These are phyloP conservation scores for Microcebus murinus DNA, from an alignment of 2,113 vertebrate species.

Conservation along the genomic window DNA sequence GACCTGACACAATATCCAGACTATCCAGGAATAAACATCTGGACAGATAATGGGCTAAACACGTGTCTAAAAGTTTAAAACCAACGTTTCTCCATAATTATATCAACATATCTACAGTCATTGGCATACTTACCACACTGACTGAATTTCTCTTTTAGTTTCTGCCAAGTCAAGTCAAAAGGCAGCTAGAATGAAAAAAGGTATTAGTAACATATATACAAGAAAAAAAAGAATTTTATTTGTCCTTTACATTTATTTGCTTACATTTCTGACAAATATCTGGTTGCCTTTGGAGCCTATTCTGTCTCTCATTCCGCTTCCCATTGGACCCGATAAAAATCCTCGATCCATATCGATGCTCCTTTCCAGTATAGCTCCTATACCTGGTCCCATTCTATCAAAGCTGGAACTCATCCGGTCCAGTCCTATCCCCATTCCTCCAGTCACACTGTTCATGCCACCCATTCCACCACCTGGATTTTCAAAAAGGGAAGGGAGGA, in stretches of 20 bases:
- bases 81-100: conserved; percentile 34
- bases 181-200: conserved; percentile 92
- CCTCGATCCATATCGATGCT: conserved; percentile 94
- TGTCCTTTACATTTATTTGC: conserved; percentile 71
- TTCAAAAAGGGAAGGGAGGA: background rate
- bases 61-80: conserved; percentile 32
- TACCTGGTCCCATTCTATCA: conserved; percentile 92
- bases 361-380: conserved; percentile 88
- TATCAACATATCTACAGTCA: conserved; percentile 36
- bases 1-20: background rate
- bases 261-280: conserved; percentile 99
- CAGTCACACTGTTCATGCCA: conserved; percentile 93
- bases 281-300: conserved; percentile 96
- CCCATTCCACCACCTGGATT: conserved; percentile 86
- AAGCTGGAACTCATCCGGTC: conserved; percentile 94
- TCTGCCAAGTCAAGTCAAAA: conserved; percentile 99
- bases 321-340: conserved; percentile 92
- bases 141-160: conserved; percentile 99
- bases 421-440: conserved; percentile 89
- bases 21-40: background rate
- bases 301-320: conserved; percentile 92
- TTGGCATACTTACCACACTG: conserved; percentile 92
- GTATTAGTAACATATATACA: conserved; percentile 74
- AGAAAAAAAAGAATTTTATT: conserved; percentile 21
- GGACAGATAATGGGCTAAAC: background rate